Base-by-base conservation (phyloP, 2,113 vertebrate species). In the Scopus umbretta region DNA sequence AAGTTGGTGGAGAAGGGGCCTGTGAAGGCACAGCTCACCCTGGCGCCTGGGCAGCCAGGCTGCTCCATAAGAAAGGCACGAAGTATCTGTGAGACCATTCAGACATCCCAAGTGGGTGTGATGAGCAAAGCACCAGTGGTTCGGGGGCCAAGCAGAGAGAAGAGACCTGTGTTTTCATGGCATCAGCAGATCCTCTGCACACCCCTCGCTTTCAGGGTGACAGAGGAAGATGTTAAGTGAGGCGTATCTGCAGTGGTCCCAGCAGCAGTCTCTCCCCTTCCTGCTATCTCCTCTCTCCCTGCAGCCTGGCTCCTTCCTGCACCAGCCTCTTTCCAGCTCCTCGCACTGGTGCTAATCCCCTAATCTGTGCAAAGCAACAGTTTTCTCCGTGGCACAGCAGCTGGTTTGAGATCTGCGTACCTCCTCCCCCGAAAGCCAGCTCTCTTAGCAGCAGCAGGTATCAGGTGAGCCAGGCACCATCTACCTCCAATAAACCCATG, bases 331-430 rank as follows among this genome's bases (percentile, higher is more conserved):
- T 95, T 91, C 87, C 90, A 73, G 93, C 81, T 93, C 78, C 22
- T 91, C 9, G 40, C 26, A 13, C 90, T 90, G 78, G 81, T 96
- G 92, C 66, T 96, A 97, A 97, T 97, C 96, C 93, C 93, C 25
- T 97, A 96, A 97, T 97, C 96, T 96, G 94, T 62, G 71, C 81
- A 93, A 82, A 94, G 93, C 93, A 90, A 94, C 78, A 84, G 90
- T 96, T 95, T 96, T 93, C 92, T 94, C 78, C 40, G 6, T 61
- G 81, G 94, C 81, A 90, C 78, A 75, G 92, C 0, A 3, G 63
- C 78, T 82, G 93, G 25, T 91, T 75, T 72, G 73, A 85, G 81
- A 88, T 97, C 93, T 62, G 74, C 85, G 72, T 53, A 42, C 93
- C 86, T 91, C 84, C 84, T 91, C 19, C 79, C 50, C 66, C 17